Base-by-base conservation (phyloP, 2,888 invertebrate genomes). In the Epinotia bilunana region DNA sequence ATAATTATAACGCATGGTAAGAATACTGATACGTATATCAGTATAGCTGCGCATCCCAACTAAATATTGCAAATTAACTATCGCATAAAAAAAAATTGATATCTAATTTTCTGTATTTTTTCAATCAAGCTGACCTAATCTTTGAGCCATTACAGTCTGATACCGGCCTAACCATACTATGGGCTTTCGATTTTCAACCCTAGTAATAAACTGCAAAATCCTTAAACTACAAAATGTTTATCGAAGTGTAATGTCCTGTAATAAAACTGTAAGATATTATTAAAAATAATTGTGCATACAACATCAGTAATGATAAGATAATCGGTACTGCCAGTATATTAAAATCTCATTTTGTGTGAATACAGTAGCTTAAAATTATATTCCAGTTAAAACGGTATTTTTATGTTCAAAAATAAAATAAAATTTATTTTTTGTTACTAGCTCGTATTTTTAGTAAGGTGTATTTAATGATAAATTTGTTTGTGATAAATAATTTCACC, bases 301-400 rank as follows among this genome's bases (percentile, higher is more conserved):
- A 58, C 23, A 11, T 33, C 60, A 60, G 5, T 60, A 60, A 33
- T 60, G 7, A 60, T 33, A 61, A 61, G n/a, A n/a, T 23, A 64
- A 64, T 64, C 49, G 64, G 64, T 13, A 64, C 64, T 64, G 64
- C 64, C 64, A 23, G 23, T 49, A 64, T 49, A 64, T 7, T 49
- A 46, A 49, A 64, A 64, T 49, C n/a, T 49, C 7, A 49, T 13
- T 57, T 58, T 53, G 13, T 28, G 33, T 65, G 3, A 46, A 28
- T 28, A 49, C 28, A 33, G 18, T n/a, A 3, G 2, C 28, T 28
- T 4, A 9, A 28, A 16, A 12, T 33, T 43, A 33, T 39, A 6
- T 62, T 62, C 16, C 6, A n/a, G 13, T 23, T 2, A 13, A 28
- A 58, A 23, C 28, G 3, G 1, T 58, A 11, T 55, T 55, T 18